Evolutionary conservation across 2,797 vertebrate species (phyloP), one percentile per base, ranked within the genome.

Genomic region (Labeo calbasu): DNA sequence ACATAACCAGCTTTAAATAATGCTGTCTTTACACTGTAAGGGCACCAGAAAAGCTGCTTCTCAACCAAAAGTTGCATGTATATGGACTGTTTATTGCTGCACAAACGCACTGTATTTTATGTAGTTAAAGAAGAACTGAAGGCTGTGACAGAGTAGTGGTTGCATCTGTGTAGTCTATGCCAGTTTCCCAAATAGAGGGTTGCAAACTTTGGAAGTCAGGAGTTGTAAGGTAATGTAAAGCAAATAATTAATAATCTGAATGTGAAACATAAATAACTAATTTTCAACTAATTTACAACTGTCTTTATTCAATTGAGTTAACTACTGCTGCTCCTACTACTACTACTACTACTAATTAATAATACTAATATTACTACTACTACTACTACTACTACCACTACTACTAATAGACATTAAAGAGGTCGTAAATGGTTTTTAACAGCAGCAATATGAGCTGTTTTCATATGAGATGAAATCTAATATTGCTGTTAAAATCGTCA

Each of bases 1-100:
- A 66, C 70, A 7, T 73, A 51, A 75, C 21, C 70, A 55, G 79
- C 78, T 70, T 70, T 57, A 80, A 57, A 57, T 43, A 80, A 43
- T 66, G 15, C 19, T 1, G 14, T 68, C 48, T 68, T 79, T 63
- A 46, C 77, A 51, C 59, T n/a, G 65, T 28, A 53, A 23, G 14
- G 7, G 11, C 21, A 51, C 7, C 25, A 51, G 28, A 23, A 25
- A 68, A 40, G 46, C 61, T 66, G 46, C 19, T 53, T 36, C 25
- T 15, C 6, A 48, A 79, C 19, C 5, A 66, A 43, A 46, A 61
- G 4, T 9, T 61, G 21, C 14, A 61, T 77, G 25, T 25, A 53
- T 53, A 36, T 8, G 19, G 17, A n/a, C 28, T 4, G 43, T 51
- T 65, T 66, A 77, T 63, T 77, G 75, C 57, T 53, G 25, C 25